Evolutionary conservation across 2,888 invertebrate species (phyloP), one percentile per base, ranked within the genome.

Genomic region (Trissonchulus sp.): DNA sequence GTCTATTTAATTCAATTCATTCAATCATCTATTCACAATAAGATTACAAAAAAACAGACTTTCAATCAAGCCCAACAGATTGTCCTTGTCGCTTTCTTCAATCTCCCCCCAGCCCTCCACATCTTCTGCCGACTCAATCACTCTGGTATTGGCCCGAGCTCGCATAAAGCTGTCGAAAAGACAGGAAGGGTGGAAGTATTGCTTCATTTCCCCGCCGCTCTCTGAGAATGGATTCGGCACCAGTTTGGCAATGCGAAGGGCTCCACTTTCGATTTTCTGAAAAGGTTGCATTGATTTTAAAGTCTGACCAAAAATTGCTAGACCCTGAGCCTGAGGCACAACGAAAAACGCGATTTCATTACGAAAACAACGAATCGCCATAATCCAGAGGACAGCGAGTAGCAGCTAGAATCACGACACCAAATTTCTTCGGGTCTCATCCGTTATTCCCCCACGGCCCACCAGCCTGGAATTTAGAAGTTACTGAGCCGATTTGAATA

Each of bases 141-240:
- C 89, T 85, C 91, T 92, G 0, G 94, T 94, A 0, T 91, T 89
- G 0, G 91, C 90, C 74, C 93, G 87, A 80, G 94, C 93, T 82
- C 90, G 90, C 62, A 90, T 86, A 79, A 94, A 90, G 28, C 89
- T 88, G 82, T 93, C 91, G 87, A 93, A 91, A 2, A 94, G 86
- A 81, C 94, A 94, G 76, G 89, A 87, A 0, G 92, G 86, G 82
- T 94, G 94, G 84, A 90, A 89, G 91, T 93, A 94, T 79, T 89
- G 89, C 84, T 93, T 94, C 92, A 94, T 92, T 80, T 90, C 90
- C 0, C 89, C 89, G 31, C 89, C 89, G 81, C 89, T 89, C 15
- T 88, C 88, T 23, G 88, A 89, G 82, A 92, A 93, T 0, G 92
- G 92, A 85, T 92, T 94, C 0, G 90, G 86, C 1, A 90, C 89